Percentiles rank a stretch among this genome's conserved stretches.
These are phyloP conservation scores for Phengaris alcon DNA, from an alignment of 2,888 invertebrate genomes.

Conservation along the genomic window DNA sequence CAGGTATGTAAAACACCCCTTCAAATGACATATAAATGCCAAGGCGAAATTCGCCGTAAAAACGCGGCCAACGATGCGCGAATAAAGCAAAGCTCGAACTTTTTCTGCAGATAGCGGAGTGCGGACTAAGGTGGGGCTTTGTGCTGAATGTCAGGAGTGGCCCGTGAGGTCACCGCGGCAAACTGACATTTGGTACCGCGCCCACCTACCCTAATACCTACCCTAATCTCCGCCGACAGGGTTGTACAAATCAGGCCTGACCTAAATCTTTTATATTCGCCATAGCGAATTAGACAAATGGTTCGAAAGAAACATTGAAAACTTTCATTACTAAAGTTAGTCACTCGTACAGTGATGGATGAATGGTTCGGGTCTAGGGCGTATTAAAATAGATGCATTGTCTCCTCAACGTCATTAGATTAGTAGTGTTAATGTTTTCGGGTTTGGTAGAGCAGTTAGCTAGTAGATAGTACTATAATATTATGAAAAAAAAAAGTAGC, in stretches of 20 bases:
- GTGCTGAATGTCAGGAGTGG: constrained; percentile 77
- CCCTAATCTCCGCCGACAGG: constrained; percentile 71
- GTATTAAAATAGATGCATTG: constrained; percentile 21
- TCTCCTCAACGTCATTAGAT: constrained; percentile 4
- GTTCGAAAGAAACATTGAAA: constrained; percentile 9
- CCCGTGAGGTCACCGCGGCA: constrained; percentile 67
- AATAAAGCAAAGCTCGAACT: constrained; percentile 62
- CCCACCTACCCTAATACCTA: constrained; percentile 73
- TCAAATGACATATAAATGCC: constrained; percentile 54
- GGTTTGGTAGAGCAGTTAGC: no score
- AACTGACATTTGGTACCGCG: constrained; percentile 72
- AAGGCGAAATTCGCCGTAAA: constrained; percentile 55
- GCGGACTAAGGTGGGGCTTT: constrained; percentile 66
- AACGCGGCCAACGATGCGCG: constrained; percentile 53
- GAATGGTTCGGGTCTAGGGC: constrained; percentile 14
- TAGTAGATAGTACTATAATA: no score
- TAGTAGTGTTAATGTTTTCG: neutral
- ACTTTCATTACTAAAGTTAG: constrained; percentile 2
- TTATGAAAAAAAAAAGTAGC: no score
- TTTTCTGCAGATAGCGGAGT: constrained; percentile 70
- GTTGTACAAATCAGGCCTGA: constrained; percentile 58
- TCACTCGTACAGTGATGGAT: constrained; percentile 14
- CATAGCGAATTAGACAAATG: constrained; percentile 29
- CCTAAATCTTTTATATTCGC: constrained; percentile 50
- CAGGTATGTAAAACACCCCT: constrained; percentile 24